phyloP scores from a whole-genome alignment of 2,797 vertebrate genomes.

The Lacerta agilis region DNA sequence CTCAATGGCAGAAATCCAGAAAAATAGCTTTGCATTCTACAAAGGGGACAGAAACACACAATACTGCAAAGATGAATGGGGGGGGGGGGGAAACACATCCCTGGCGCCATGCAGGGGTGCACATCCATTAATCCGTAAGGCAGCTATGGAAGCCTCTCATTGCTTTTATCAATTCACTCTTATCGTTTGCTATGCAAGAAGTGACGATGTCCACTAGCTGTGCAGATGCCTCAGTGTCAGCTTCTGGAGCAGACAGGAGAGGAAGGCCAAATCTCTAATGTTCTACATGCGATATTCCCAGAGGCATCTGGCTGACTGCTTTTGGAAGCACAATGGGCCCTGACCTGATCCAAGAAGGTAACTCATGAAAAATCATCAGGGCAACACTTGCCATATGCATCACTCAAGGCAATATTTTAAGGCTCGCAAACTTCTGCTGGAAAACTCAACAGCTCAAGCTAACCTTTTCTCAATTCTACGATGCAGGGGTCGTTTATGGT shows the following conservation, averaged over 20 bases:
- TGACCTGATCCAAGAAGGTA: neutral
- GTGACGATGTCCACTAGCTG: neutral
- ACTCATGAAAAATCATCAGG: neutral
- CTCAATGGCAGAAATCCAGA: neutral
- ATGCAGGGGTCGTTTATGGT: neutral
- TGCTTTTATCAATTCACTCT: neutral
- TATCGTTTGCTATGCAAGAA: neutral
- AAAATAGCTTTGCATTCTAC: neutral
- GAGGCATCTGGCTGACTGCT: neutral
- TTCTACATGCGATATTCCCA: neutral
- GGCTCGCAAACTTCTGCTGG: neutral
- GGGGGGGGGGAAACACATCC: neutral
- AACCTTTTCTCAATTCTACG: neutral
- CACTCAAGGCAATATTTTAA: neutral
- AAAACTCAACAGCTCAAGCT: neutral
- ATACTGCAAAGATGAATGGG: neutral
- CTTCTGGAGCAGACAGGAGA: neutral
- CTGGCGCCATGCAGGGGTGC: neutral
- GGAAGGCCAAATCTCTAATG: neutral
- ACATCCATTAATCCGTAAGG: neutral
- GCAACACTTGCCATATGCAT: neutral
- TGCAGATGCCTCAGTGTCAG: neutral
- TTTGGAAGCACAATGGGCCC: neutral
- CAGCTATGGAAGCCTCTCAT: neutral
- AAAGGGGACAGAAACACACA: neutral